Conservation (phyloP, 2,113 vertebrate species). For the Tragulus kanchil region DNA sequence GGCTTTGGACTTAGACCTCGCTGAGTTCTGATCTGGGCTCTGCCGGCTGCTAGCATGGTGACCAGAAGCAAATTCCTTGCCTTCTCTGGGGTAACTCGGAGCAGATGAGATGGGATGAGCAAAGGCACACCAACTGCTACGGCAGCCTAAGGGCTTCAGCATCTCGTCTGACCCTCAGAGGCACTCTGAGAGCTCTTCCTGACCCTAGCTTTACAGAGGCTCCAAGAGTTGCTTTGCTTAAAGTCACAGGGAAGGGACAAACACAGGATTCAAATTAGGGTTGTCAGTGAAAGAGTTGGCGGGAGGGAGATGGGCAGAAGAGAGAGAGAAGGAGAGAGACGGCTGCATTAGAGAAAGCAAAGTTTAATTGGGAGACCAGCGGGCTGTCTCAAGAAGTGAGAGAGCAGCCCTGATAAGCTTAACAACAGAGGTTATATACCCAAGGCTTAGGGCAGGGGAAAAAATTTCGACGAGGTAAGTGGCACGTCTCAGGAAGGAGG, state of each 20-base stretch:
- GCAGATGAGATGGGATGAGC: neutral
- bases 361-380: no score
- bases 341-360: no score
- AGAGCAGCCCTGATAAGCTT: no score
- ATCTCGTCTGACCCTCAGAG: neutral
- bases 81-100: neutral
- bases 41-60: neutral
- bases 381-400: no score
- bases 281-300: neutral
- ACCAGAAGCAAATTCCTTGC: constrained; percentile 43
- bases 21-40: neutral
- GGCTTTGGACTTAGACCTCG: neutral
- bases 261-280: neutral
- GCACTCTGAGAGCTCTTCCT: neutral
- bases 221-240: neutral
- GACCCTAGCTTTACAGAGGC: neutral
- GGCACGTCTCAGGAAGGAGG: no score
- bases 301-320: no score
- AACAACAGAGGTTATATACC: no score
- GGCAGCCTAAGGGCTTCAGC: neutral
- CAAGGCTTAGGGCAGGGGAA: no score
- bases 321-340: no score
- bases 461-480: no score
- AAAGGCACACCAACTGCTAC: neutral
- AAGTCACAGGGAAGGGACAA: neutral